Evolutionary conservation across 2,888 invertebrate species (phyloP).

Genomic region (Drosophila macrospina): DNA sequence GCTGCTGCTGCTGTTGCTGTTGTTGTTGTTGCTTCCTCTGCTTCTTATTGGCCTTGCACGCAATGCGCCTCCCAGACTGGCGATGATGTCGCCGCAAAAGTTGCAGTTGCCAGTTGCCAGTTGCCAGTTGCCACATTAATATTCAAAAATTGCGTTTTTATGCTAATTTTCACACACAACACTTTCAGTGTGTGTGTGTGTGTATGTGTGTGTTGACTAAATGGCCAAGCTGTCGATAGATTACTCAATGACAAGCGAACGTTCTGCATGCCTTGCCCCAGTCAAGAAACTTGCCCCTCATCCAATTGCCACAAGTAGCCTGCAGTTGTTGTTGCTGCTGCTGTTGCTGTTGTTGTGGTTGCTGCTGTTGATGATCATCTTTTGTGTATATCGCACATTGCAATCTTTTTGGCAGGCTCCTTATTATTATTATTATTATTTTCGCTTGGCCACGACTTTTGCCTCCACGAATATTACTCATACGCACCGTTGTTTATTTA

Average conservation of each 20-base stretch:
- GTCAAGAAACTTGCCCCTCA: constrained; percentile 6
- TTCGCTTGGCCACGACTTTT: constrained; percentile 58
- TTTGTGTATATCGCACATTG: constrained; percentile 69
- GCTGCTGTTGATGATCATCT: constrained; percentile 67
- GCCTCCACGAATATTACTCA: constrained; percentile 67
- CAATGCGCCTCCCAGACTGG: constrained; percentile 64
- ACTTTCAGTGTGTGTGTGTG: background rate
- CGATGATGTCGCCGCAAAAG: constrained; percentile 71
- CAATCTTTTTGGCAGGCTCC: constrained; percentile 72
- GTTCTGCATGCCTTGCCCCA: constrained; percentile 25
- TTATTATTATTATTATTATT: constrained; percentile 69
- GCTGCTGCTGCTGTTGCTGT: constrained; percentile 12
- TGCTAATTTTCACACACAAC: constrained; percentile 82
- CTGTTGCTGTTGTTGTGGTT: constrained; percentile 24
- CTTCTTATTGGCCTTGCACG: constrained; percentile 52
- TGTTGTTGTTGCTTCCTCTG: constrained; percentile 8
- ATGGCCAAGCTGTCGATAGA: constrained; percentile 82
- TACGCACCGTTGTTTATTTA: constrained; percentile 78
- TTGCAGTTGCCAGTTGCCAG: constrained; percentile 18
- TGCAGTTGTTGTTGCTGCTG: constrained; percentile 24
- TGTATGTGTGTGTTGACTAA: constrained; percentile 39
- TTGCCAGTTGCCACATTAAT: constrained; percentile 75
- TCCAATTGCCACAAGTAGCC: constrained; percentile 1
- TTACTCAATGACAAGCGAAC: constrained; percentile 81
- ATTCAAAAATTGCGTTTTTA: constrained; percentile 85